phyloP scores from a whole-genome alignment of 2,113 vertebrate species.

The Perca schrenkii region DNA sequence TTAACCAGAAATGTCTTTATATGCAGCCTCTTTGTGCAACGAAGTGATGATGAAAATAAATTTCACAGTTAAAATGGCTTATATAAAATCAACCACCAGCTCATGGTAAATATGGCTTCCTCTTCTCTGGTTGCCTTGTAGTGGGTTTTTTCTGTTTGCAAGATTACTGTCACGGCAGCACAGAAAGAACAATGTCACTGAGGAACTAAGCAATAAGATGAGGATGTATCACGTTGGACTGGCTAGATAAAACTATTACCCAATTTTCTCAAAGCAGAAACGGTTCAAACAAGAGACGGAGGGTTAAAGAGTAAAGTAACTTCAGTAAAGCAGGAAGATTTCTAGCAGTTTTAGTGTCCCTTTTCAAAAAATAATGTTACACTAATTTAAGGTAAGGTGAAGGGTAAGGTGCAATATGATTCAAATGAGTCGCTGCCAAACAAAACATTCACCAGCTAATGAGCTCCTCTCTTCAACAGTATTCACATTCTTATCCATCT shows the following conservation, averaged over 20 bases:
- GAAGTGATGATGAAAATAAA: slow-evolving; percentile 48
- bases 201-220: slow-evolving; percentile 61
- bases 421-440: background rate
- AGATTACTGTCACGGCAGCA: slow-evolving; percentile 4
- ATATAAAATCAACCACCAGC: background rate
- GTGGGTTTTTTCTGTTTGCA: slow-evolving; percentile 24
- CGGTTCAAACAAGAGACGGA: background rate
- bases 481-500: background rate
- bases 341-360: background rate
- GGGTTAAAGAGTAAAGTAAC: background rate
- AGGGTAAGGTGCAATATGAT: background rate
- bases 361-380: background rate
- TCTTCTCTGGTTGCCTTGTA: slow-evolving; percentile 33
- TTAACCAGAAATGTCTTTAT: slow-evolving; percentile 51
- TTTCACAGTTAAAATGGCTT: slow-evolving; percentile 25
- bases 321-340: background rate
- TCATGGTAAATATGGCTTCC: slow-evolving; percentile 47
- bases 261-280: background rate
- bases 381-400: background rate
- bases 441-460: background rate
- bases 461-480: background rate
- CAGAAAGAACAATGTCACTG: slow-evolving; percentile 42
- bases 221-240: slow-evolving; percentile 43
- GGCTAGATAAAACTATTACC: slow-evolving; percentile 1
- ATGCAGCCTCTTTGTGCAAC: slow-evolving; percentile 31